Evolutionary conservation across 2,888 invertebrate species (phyloP), one percentile per base, ranked within the genome.

Genomic region (Diarsia mendica): DNA sequence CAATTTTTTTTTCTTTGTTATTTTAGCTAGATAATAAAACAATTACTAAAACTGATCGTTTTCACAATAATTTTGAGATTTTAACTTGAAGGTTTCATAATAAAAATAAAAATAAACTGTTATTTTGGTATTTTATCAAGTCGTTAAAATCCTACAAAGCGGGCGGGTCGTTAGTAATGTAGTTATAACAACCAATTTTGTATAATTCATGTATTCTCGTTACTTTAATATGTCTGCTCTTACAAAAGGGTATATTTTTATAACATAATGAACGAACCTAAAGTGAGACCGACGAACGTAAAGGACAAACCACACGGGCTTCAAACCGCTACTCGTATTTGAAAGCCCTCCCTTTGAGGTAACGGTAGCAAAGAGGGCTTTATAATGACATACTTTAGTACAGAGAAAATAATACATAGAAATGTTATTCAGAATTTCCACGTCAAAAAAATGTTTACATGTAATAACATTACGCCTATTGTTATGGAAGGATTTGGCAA

Each of bases 321-420:
- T 15, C 33, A 44, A 61, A 55, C 60, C 49, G 46, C 67, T 49
- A 61, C 79, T 51, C 71, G 33, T 67, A 46, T 53, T 63, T 79
- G 33, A 79, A 84, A 73, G 53, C 80, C 13, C 60, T 55, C 18
- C 15, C 55, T 66, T 70, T 79, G 64, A 68, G 64, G 33, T 53
- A 3, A 65, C 39, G n/a, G 53, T 33, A 67, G 48, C 44, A 33
- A 79, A 73, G 72, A 63, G 83, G 61, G 48, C 64, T 77, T 67
- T 65, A 61, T 83, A 80, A 83, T 66, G 67, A 72, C 28, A 28
- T 39, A 46, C 51, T 68, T 51, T 20, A 20, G 33, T 46, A n/a
- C 2, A 15, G n/a, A 44, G 15, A 51, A 51, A 23, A n/a, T 3
- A 28, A 63, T 61, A 64, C 48, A 39, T 33, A 2, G 18, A 76